phyloP scores from a whole-genome alignment of 2,113 vertebrate species.

The Eonycteris spelaea region DNA sequence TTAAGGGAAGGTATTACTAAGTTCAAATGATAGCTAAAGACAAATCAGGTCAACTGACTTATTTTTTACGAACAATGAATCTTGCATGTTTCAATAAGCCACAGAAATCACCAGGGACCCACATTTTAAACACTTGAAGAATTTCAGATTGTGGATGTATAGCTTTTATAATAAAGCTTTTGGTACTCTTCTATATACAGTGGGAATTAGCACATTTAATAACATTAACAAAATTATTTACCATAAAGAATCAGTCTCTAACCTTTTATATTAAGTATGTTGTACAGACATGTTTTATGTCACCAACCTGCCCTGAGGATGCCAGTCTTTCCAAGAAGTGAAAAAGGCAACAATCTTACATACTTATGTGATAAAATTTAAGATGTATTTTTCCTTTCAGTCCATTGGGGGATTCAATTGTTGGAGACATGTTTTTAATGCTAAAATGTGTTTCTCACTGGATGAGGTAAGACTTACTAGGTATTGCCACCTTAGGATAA shows the following conservation, averaged over 20 bases:
- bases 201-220: neutral
- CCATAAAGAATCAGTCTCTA: neutral
- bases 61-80: neutral
- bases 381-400: neutral
- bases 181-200: neutral
- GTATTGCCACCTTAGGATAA: neutral
- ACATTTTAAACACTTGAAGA: neutral
- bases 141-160: neutral
- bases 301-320: neutral
- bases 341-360: neutral
- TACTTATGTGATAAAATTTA: neutral
- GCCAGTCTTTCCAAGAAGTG: neutral
- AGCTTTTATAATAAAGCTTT: neutral
- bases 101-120: constrained; percentile 11
- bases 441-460: neutral
- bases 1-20: constrained; percentile 35
- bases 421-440: neutral
- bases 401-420: neutral
- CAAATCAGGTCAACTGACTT: neutral
- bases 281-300: neutral
- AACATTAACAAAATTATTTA: neutral
- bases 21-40: neutral
- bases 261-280: neutral
- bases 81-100: neutral
- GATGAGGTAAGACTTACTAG: neutral